phyloP scores from a whole-genome alignment of 2,888 invertebrate genomes.

The Drosophila siamana region DNA sequence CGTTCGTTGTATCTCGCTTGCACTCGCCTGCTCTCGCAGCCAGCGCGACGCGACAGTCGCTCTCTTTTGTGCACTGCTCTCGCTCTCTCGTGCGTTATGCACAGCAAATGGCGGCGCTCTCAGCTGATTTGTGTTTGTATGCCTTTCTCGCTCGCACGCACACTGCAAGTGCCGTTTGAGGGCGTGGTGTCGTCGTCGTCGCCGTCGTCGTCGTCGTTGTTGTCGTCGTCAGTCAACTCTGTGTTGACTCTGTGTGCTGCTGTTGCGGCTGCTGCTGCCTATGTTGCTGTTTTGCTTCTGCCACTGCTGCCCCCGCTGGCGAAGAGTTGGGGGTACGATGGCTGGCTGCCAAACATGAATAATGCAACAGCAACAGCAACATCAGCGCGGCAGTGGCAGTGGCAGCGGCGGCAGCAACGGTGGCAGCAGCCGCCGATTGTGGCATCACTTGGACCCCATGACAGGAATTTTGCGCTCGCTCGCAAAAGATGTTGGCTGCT shows the following conservation, averaged over 20 bases:
- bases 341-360: slow-evolving; percentile 75
- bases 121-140: slow-evolving; percentile 72
- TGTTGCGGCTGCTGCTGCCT: slow-evolving; percentile 9
- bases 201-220: not conserved
- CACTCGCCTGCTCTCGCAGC: slow-evolving; percentile 5
- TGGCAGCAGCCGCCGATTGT: slow-evolving; percentile 57
- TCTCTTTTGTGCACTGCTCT: slow-evolving; percentile 27
- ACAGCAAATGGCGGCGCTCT: slow-evolving; percentile 76
- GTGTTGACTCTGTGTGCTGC: slow-evolving; percentile 34
- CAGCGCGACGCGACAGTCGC: slow-evolving; percentile 36
- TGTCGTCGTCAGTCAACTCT: slow-evolving; percentile 33
- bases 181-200: slow-evolving; percentile 67
- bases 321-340: slow-evolving; percentile 55
- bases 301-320: slow-evolving; percentile 32
- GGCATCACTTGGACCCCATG: slow-evolving; percentile 69
- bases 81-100: slow-evolving; percentile 29
- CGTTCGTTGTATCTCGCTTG: slow-evolving; percentile 29
- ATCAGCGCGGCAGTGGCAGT: slow-evolving; percentile 23
- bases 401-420: slow-evolving; percentile 23
- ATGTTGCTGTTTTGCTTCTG: slow-evolving; percentile 6
- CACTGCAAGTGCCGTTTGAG: slow-evolving; percentile 55
- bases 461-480: slow-evolving; percentile 70
- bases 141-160: slow-evolving; percentile 56
- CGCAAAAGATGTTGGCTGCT: slow-evolving; percentile 60
- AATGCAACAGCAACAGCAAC: slow-evolving; percentile 67